Evolutionary conservation across 2,113 vertebrate species (phyloP).

Genomic region (Periophthalmus modestus): DNA sequence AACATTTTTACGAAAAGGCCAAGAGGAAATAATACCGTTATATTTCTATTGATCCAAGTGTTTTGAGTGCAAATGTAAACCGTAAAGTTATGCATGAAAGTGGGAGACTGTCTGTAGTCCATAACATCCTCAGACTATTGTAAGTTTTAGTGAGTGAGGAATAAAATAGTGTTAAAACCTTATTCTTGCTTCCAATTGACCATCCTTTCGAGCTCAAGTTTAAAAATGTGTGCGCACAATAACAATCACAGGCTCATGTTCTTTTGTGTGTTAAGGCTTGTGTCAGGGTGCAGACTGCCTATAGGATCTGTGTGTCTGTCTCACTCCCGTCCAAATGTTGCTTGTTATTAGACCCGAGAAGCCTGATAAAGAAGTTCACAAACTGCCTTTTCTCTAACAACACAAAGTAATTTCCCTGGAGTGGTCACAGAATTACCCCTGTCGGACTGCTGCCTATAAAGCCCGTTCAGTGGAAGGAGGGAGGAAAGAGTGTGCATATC

Average conservation of each 20-base stretch:
- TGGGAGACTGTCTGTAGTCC: not conserved
- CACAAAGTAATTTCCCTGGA: slow-evolving; percentile 77
- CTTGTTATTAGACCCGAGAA: slow-evolving; percentile 56
- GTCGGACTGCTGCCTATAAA: slow-evolving; percentile 65
- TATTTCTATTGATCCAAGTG: not conserved
- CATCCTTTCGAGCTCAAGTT: not conserved
- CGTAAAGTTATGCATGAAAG: not conserved
- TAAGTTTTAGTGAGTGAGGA: too few species aligned
- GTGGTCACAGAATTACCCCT: slow-evolving; percentile 66
- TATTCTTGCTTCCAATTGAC: too few species aligned
- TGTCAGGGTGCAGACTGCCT: not conserved
- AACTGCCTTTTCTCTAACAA: slow-evolving; percentile 67
- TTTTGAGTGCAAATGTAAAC: not conserved
- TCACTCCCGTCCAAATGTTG: slow-evolving; percentile 44
- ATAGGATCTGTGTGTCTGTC: slow-evolving; percentile 4
- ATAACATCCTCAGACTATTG: too few species aligned
- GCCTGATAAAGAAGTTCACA: slow-evolving; percentile 71
- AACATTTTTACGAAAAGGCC: not conserved
- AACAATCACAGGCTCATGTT: not conserved
- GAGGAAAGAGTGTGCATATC: slow-evolving; percentile 40
- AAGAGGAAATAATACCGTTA: not conserved
- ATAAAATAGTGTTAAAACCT: not conserved
- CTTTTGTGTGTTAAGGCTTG: not conserved
- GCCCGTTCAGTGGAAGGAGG: slow-evolving; percentile 56
- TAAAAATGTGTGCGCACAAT: not conserved